Evolutionary conservation across 2,888 invertebrate genomes (phyloP).

Genomic region (Ypsolopha sequella): DNA sequence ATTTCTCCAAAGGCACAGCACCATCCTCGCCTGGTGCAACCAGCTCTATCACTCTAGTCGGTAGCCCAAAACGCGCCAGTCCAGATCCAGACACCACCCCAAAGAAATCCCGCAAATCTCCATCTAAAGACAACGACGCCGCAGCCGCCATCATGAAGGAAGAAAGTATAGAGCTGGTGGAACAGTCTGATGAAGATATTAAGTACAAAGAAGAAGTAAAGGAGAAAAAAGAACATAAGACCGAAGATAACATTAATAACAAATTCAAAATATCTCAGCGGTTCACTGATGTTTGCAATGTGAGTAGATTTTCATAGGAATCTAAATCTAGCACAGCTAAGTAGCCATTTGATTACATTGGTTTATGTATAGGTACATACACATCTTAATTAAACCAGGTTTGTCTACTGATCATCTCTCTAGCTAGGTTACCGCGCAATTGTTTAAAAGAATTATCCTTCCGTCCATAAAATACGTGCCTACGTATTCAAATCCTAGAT

Average conservation of each 20-base stretch:
- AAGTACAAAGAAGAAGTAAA: conserved; percentile 58
- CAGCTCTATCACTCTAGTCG: conserved; percentile 80
- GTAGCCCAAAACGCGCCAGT: conserved; percentile 60
- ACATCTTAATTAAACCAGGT: no score
- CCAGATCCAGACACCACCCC: conserved; percentile 29
- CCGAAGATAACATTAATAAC: conserved; percentile 40
- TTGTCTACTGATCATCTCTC: no score
- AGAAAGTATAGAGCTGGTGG: conserved; percentile 58
- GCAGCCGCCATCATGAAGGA: conserved; percentile 44
- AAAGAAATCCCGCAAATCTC: conserved; percentile 26
- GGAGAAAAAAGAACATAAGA: conserved; percentile 26
- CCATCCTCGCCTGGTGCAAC: conserved; percentile 81
- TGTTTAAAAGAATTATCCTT: no score
- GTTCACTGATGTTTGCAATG: conserved; percentile 47
- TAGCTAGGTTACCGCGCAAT: no score
- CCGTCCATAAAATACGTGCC: no score
- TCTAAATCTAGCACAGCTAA: no score
- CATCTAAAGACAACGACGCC: conserved; percentile 42
- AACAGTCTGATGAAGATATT: conserved; percentile 56
- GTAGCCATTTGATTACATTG: background rate
- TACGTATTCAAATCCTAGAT: background rate
- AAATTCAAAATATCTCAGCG: conserved; percentile 60
- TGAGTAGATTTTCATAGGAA: background rate
- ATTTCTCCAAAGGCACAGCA: conserved; percentile 37
- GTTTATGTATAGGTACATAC: no score